A percentile compares a stretch with the other conserved stretches of the same genome.
phyloP scores from a whole-genome alignment of 2,113 vertebrate species.

The Lophura nycthemera region DNA sequence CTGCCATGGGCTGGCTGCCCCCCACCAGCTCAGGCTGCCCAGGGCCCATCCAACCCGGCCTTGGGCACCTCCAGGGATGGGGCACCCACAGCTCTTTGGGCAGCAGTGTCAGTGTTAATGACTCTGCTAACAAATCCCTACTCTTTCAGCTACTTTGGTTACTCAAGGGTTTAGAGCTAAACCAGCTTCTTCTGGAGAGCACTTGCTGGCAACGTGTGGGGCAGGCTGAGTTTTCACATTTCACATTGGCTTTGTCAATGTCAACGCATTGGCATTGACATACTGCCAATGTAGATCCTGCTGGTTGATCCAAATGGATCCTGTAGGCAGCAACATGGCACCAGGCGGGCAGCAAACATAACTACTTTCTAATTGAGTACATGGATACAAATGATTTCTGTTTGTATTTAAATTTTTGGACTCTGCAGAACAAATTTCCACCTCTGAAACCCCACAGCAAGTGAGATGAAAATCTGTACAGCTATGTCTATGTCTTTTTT shows the following conservation, averaged over 20 bases:
- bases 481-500: neutral
- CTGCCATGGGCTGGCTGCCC: neutral
- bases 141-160: neutral
- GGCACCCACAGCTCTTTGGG: neutral
- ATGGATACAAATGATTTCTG: neutral
- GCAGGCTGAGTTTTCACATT: too few species aligned
- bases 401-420: constrained; percentile 53
- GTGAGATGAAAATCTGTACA: neutral
- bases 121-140: neutral
- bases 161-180: neutral
- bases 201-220: neutral
- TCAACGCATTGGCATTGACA: too few species aligned
- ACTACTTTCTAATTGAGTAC: neutral
- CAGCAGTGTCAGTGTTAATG: neutral
- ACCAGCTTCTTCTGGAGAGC: neutral
- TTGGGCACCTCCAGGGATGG: neutral
- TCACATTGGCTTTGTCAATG: neutral
- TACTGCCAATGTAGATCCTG: neutral
- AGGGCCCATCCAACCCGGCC: neutral
- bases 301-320: neutral
- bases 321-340: fast-evolving
- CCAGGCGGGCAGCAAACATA: neutral
- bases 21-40: neutral
- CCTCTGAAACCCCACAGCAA: neutral
- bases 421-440: constrained; percentile 4